A percentile compares a stretch with the other conserved stretches of the same genome.
Evolutionary conservation across 2,888 invertebrate genomes (phyloP).

Genomic region (Drosophila formosana): DNA sequence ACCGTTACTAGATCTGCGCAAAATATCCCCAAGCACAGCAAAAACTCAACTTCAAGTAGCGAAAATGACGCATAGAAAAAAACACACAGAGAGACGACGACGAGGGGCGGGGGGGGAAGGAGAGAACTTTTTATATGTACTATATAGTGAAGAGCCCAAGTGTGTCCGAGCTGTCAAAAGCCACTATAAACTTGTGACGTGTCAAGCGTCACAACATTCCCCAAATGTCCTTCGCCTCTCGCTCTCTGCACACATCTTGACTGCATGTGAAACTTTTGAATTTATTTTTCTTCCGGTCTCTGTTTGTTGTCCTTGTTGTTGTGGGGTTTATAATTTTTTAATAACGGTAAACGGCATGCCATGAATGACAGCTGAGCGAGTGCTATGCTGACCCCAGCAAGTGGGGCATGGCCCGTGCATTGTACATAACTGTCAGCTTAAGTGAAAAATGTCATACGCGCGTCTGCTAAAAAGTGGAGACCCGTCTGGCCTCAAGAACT

Average conservation of each 20-base stretch:
- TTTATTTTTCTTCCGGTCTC: conserved; percentile 59
- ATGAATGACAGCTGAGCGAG: conserved; percentile 78
- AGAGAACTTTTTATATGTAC: conserved; percentile 53
- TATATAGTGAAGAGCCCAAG: conserved; percentile 57
- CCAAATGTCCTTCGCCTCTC: conserved; percentile 40
- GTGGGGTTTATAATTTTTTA: conserved; percentile 73
- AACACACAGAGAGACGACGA: too few relatives aligned
- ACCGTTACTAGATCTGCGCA: conserved; percentile 54
- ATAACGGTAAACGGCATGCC: conserved; percentile 75
- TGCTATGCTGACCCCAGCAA: conserved; percentile 54
- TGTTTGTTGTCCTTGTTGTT: conserved; percentile 37
- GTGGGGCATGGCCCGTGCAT: conserved; percentile 24
- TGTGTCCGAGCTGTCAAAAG: conserved; percentile 84
- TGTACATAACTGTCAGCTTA: conserved; percentile 79
- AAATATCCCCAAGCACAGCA: conserved; percentile 45
- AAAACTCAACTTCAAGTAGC: conserved; percentile 37
- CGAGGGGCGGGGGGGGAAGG: conserved; percentile 2
- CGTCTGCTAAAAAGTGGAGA: conserved; percentile 52
- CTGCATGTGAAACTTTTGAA: conserved; percentile 74
- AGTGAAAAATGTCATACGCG: conserved; percentile 82
- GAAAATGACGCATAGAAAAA: conserved; percentile 4
- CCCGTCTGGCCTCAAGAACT: conserved; percentile 36
- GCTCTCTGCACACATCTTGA: conserved; percentile 9
- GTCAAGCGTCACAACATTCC: conserved; percentile 74
- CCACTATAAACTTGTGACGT: conserved; percentile 84